Percentiles rank a stretch among this genome's conserved stretches.
These are phyloP conservation scores for Syrrhaptes paradoxus DNA, from an alignment of 2,113 vertebrate genomes.

Conservation along the genomic window DNA sequence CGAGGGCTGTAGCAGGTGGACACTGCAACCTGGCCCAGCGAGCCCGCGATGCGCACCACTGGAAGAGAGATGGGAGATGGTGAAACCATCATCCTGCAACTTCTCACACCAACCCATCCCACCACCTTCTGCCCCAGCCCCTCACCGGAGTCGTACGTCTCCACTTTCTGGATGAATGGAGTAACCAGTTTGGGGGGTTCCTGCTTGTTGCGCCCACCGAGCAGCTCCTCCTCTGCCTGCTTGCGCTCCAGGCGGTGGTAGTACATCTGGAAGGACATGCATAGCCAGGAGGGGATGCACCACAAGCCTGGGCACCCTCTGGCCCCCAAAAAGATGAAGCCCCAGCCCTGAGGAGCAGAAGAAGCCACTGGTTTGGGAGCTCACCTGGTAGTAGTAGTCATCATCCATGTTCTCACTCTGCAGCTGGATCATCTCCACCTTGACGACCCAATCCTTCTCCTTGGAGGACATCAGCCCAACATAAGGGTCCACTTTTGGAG, in stretches of 20 bases:
- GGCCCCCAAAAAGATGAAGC: neutral
- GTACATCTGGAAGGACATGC: conserved; percentile 76
- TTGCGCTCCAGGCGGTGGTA: conserved; percentile 88
- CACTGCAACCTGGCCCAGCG: conserved; percentile 91
- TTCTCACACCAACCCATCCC: too few relatives aligned
- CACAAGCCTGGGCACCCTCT: accelerated
- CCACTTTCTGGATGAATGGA: conserved; percentile 89
- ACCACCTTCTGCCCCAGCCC: neutral
- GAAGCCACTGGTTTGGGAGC: neutral
- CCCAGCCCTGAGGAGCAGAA: neutral
- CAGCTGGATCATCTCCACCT: conserved; percentile 93
- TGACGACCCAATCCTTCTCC: conserved; percentile 94
- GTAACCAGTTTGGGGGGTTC: conserved; percentile 90
- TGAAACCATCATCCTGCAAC: accelerated
- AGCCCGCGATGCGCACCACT: conserved; percentile 95
- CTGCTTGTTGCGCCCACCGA: conserved; percentile 79
- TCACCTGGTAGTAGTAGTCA: conserved; percentile 97
- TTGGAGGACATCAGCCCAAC: conserved; percentile 86
- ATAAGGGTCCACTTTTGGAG: conserved; percentile 78
- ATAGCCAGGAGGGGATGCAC: neutral
- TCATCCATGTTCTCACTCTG: conserved; percentile 91
- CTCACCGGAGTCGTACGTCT: conserved; percentile 86
- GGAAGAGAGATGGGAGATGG: neutral
- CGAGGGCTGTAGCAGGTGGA: conserved; percentile 95
- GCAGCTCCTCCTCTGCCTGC: conserved; percentile 84